Evolutionary conservation across 2,797 vertebrate species (phyloP).

Genomic region (Hemitrygon akajei): DNA sequence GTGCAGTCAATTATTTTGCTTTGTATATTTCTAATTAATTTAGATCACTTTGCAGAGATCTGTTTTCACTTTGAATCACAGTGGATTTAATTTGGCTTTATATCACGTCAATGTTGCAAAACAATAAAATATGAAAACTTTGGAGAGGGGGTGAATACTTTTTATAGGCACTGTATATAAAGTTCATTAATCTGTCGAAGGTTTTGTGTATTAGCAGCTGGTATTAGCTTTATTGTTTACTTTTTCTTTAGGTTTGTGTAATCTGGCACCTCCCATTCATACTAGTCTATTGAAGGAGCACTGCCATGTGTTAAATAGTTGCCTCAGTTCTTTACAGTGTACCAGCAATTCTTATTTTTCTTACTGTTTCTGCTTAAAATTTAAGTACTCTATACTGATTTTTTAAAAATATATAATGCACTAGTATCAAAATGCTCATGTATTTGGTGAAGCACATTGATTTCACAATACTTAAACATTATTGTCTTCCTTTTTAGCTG

Average conservation of each 20-base stretch:
- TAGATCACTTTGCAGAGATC: too few relatives aligned
- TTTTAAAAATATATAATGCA: background rate
- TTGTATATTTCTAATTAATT: too few relatives aligned
- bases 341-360: background rate
- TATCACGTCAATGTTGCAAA: too few relatives aligned
- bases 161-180: background rate
- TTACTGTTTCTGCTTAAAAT: background rate
- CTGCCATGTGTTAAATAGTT: background rate
- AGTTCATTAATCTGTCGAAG: background rate
- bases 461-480: background rate
- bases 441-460: background rate
- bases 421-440: background rate
- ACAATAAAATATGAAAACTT: too few relatives aligned
- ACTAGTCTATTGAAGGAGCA: background rate
- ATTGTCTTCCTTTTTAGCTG: constrained; percentile 61
- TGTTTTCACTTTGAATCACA: too few relatives aligned
- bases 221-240: background rate
- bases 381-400: background rate
- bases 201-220: background rate
- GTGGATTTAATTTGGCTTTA: too few relatives aligned
- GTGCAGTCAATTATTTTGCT: too few relatives aligned
- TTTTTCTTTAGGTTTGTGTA: background rate
- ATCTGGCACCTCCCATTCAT: background rate
- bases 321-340: background rate
- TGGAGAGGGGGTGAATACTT: too few relatives aligned